Evolutionary conservation across 2,797 vertebrate species (phyloP).

Genomic region (Glyptemys insculpta): DNA sequence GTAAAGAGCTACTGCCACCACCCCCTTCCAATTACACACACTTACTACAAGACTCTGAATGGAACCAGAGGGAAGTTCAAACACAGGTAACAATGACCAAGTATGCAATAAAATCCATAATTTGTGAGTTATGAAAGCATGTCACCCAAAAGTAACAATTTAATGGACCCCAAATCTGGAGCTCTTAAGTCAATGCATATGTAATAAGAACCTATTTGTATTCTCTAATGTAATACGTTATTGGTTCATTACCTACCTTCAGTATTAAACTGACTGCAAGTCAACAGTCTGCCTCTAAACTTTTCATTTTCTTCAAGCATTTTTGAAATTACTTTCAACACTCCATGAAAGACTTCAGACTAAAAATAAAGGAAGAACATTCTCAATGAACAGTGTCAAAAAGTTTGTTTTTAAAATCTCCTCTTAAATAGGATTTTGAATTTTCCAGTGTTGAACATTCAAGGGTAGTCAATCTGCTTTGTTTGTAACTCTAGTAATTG

Average conservation of each 20-base stretch:
- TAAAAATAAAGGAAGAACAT: slow-evolving; percentile 70
- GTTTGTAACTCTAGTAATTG: neutral
- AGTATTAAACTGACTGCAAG: slow-evolving; percentile 55
- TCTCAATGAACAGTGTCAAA: neutral
- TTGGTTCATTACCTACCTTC: slow-evolving; percentile 67
- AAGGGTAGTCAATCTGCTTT: neutral
- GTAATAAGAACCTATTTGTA: neutral
- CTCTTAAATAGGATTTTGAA: neutral
- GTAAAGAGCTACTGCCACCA: neutral
- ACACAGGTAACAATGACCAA: neutral
- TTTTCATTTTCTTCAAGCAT: slow-evolving; percentile 91
- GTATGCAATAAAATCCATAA: neutral
- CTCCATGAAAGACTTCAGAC: slow-evolving; percentile 80
- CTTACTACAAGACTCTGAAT: neutral
- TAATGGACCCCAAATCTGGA: neutral
- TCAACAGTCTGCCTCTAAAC: slow-evolving; percentile 84
- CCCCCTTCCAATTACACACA: neutral
- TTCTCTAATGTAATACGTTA: neutral
- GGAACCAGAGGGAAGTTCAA: neutral
- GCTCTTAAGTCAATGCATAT: neutral
- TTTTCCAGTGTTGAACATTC: neutral
- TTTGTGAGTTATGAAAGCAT: neutral
- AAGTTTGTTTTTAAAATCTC: neutral
- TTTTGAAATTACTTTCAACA: slow-evolving; percentile 88
- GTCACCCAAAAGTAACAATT: neutral